Conservation (phyloP, 2,888 invertebrate genomes). For the Oxyteleia sp. region DNA sequence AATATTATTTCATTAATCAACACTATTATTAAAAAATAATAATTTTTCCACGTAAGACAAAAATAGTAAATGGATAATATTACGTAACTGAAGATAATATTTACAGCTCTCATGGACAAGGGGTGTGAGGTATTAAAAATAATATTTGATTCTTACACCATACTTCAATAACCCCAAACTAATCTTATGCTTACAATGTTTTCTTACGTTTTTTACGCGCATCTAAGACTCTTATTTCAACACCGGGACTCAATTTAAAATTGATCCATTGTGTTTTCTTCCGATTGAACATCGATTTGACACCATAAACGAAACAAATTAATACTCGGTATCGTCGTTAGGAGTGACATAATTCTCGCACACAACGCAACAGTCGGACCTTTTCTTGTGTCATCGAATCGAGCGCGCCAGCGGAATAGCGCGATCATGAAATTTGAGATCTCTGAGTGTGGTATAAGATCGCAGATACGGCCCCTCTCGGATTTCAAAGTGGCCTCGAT, state of each 20-base stretch:
- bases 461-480: slow-evolving; percentile 52
- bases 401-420: slow-evolving; percentile 12
- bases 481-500: slow-evolving; percentile 70
- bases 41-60: too few relatives aligned
- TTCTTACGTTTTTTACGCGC: too few relatives aligned
- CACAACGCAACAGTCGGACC: slow-evolving; percentile 5
- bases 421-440: slow-evolving; percentile 69
- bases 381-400: slow-evolving; percentile 6
- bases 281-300: slow-evolving; percentile 15
- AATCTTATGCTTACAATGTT: too few relatives aligned
- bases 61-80: too few relatives aligned
- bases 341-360: slow-evolving; percentile 7
- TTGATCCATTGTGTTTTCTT: slow-evolving; percentile 11
- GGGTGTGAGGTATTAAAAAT: too few relatives aligned
- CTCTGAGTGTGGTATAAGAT: slow-evolving; percentile 28
- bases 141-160: too few relatives aligned
- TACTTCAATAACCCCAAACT: too few relatives aligned
- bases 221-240: too few relatives aligned
- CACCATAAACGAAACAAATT: neutral
- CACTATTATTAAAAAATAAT: too few relatives aligned
- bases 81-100: too few relatives aligned
- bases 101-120: too few relatives aligned
- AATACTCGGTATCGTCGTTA: neutral
- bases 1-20: too few relatives aligned
- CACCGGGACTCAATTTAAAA: neutral